These are phyloP conservation scores for Hybognathus amarus DNA, from an alignment of 2,797 vertebrate genomes.

Conservation along the genomic window DNA sequence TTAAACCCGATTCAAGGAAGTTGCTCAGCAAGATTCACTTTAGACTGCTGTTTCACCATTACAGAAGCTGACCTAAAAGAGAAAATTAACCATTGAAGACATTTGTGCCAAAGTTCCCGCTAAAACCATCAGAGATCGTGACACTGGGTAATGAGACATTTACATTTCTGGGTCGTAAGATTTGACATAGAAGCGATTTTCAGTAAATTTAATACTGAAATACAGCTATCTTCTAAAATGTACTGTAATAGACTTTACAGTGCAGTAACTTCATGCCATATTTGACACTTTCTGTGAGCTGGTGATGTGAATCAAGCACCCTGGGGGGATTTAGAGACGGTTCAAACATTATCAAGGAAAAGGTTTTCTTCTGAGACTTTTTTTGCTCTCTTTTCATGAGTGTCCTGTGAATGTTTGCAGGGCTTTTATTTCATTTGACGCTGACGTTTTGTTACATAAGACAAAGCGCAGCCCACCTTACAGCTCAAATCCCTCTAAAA, in stretches of 20 bases:
- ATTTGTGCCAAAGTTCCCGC: neutral
- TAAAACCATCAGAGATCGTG: neutral
- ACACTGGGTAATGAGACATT: neutral
- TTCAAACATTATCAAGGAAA: neutral
- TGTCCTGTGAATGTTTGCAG: neutral
- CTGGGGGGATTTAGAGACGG: no score
- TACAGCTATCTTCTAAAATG: neutral
- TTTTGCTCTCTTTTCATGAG: neutral
- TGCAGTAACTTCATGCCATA: neutral
- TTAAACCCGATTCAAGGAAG: neutral
- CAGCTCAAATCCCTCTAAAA: neutral
- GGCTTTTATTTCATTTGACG: neutral
- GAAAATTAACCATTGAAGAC: neutral
- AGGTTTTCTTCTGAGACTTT: neutral
- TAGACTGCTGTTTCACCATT: neutral
- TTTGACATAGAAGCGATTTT: neutral
- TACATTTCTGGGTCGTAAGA: neutral
- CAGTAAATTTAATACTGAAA: neutral
- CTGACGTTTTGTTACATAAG: neutral
- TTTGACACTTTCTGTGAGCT: neutral
- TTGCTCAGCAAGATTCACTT: neutral
- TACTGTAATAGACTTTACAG: neutral
- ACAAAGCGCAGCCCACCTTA: neutral
- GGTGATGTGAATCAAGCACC: neutral
- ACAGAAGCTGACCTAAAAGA: neutral